Evolutionary conservation across 2,888 invertebrate species (phyloP), one percentile per base, ranked within the genome.

Genomic region (Latrodectus hesperus): DNA sequence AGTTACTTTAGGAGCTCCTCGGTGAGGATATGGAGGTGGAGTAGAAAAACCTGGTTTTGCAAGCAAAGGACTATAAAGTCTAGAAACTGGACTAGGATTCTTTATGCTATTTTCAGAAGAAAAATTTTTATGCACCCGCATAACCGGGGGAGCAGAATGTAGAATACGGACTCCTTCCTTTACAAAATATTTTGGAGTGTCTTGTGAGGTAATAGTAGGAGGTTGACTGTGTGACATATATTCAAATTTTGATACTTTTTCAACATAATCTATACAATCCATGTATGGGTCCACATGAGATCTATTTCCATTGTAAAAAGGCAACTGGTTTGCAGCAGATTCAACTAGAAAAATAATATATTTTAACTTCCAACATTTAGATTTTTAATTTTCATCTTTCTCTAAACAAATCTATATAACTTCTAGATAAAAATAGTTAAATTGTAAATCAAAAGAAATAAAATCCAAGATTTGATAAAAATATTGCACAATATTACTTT

Each of bases 171-270:
- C 65, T 4, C 90, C 90, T 70, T 90, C 90, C 75, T 89, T 83
- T 9, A 90, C 89, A 77, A 89, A 89, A 77, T 90, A 90, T 53
- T 87, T 86, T 38, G 89, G 89, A 16, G 84, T 87, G 22, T 89
- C 89, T 84, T 89, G 89, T 12, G 90, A 88, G n/a, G 89, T 82
- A n/a, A 88, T 53, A 49, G 89, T 52, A 6, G 76, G 76, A 26
- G 78, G 81, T 26, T 89, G 88, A 55, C 89, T 90, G 94, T 94
- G 1, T 12, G 96, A 95, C 90, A 96, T 94, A 91, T 95, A 95
- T 91, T 96, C 96, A 92, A 96, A 96, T 92, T 96, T 95, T 0
- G 95, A 95, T 2, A 96, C 95, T 93, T 96, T 96, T 72, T 95
- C 95, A 60, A 96, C 95, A 90, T 94, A 94, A 89, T 94, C 94